A percentile compares a stretch with the other conserved stretches of the same genome.
Evolutionary conservation across 2,113 vertebrate genomes (phyloP).

Genomic region (Bungarus multicinctus): DNA sequence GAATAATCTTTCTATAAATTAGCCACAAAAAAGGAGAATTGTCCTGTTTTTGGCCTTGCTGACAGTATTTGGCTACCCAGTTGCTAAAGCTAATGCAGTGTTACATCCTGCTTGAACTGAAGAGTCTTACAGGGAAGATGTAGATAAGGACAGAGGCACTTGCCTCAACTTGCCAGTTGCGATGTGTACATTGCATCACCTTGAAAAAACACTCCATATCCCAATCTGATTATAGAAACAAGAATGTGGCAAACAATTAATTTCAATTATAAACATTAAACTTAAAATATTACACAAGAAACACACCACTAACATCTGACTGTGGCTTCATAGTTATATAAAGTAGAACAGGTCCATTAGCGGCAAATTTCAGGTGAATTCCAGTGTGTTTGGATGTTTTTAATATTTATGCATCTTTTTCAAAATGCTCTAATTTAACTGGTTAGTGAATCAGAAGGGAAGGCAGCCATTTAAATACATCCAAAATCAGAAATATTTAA

Average conservation of each 20-base stretch:
- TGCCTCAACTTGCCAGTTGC: slow-evolving; percentile 39
- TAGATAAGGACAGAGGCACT: slow-evolving; percentile 27
- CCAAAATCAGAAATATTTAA: not conserved
- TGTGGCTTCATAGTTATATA: slow-evolving; percentile 11
- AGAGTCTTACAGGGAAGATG: slow-evolving; percentile 28
- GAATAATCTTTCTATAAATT: not conserved
- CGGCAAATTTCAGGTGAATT: not conserved
- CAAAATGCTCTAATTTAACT: not conserved
- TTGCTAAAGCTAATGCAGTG: not conserved
- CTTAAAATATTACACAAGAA: slow-evolving; percentile 27
- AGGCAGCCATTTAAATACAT: not conserved
- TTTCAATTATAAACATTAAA: slow-evolving; percentile 28
- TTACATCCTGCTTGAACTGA: slow-evolving; percentile 3
- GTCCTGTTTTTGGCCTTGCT: not conserved
- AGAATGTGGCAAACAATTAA: slow-evolving; percentile 27
- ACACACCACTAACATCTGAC: slow-evolving; percentile 38
- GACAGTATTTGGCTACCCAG: slow-evolving; percentile 4
- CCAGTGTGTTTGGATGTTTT: not conserved
- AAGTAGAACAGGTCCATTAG: slow-evolving; percentile 14
- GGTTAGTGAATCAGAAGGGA: not conserved
- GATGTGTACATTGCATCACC: slow-evolving; percentile 36
- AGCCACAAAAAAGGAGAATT: not conserved
- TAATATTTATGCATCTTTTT: not conserved
- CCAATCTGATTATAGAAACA: slow-evolving; percentile 29
- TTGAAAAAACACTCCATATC: slow-evolving; percentile 41